Percentiles rank a stretch among this genome's conserved stretches.
Conservation (phyloP, 2,113 vertebrate species). For the Protobothrops mucrosquamatus region DNA sequence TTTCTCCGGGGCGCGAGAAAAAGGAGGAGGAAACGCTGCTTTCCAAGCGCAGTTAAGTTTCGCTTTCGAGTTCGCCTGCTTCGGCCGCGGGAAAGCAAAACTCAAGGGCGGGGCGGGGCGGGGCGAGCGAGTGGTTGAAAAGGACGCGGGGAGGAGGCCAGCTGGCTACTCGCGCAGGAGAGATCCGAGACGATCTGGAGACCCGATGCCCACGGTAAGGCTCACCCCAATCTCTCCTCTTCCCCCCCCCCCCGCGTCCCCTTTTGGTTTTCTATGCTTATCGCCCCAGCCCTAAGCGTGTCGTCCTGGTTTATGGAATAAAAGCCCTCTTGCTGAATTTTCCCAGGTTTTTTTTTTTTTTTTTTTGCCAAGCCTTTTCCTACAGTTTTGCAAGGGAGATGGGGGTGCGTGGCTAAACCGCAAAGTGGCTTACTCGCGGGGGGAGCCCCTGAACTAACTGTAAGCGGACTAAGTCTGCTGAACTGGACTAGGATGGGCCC, state of each 20-base stretch:
- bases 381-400: not conserved
- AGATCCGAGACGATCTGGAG: rapidly evolving
- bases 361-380: not conserved
- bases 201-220: not conserved
- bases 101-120: not conserved
- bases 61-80: slow-evolving; percentile 13
- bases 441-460: not conserved
- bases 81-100: slow-evolving; percentile 42
- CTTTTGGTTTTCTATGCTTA: not conserved
- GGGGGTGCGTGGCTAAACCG: not conserved
- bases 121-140: not conserved
- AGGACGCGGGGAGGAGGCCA: rapidly evolving
- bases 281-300: not conserved
- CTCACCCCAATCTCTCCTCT: not conserved
- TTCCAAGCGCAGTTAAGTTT: slow-evolving; percentile 15
- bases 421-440: not conserved
- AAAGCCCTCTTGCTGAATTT: not conserved
- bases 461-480: not conserved
- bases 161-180: not conserved
- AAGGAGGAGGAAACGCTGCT: not conserved
- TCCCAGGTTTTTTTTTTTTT: not conserved
- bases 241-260: rapidly evolving
- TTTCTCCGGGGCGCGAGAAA: rapidly evolving
- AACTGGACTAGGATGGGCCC: not conserved
- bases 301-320: not conserved